Evolutionary conservation across 2,888 invertebrate species (phyloP).

Genomic region (Callosobruchus maculatus): DNA sequence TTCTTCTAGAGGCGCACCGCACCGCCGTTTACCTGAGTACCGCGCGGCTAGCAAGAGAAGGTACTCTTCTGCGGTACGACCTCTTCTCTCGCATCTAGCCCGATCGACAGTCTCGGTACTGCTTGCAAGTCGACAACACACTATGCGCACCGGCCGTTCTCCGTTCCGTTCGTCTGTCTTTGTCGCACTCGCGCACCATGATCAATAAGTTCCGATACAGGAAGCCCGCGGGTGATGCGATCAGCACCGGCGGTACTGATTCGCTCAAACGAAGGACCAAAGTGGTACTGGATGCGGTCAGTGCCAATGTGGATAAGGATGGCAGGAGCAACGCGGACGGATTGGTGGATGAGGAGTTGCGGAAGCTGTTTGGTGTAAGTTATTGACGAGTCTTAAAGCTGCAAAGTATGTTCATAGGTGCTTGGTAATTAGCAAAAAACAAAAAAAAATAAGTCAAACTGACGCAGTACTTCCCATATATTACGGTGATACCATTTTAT

Average conservation of each 20-base stretch:
- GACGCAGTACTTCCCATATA: no score
- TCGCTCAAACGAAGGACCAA: background rate
- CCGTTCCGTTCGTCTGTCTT: conserved; percentile 9
- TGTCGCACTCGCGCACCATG: conserved; percentile 25
- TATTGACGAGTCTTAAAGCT: no score
- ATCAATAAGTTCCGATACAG: conserved; percentile 47
- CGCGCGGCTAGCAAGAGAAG: background rate
- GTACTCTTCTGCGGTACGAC: conserved; percentile 4
- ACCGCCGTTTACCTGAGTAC: background rate
- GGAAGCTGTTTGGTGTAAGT: background rate
- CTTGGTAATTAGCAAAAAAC: no score
- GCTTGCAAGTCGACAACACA: conserved; percentile 13
- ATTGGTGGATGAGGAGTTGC: background rate
- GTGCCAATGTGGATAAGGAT: conserved; percentile 8
- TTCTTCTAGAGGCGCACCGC: background rate
- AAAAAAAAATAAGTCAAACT: no score
- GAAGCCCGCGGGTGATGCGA: conserved; percentile 30
- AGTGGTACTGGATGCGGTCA: conserved; percentile 9
- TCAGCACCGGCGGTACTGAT: background rate
- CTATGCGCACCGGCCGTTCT: conserved; percentile 27
- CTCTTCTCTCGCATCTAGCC: conserved; percentile 22
- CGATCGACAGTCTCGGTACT: conserved; percentile 27
- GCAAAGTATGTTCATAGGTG: no score
- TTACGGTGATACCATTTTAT: no score
- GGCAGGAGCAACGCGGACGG: background rate